These are phyloP conservation scores for Tiliqua scincoides DNA, from an alignment of 2,113 vertebrate genomes.

Conservation along the genomic window DNA sequence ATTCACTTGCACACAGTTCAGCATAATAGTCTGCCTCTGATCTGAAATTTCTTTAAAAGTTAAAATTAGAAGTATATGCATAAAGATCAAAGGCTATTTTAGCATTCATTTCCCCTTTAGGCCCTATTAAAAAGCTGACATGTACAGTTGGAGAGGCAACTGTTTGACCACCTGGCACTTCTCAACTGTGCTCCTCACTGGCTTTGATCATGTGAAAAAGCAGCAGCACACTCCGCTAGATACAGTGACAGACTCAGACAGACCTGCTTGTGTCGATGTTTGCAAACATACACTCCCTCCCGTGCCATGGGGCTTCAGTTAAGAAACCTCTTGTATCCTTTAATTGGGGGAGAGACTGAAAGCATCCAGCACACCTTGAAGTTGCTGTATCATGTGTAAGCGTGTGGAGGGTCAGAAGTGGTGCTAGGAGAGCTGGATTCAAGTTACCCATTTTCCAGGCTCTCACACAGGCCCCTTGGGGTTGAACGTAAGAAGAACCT, in stretches of 20 bases:
- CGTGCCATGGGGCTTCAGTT: neutral
- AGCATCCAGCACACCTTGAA: too few relatives aligned
- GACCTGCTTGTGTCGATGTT: neutral
- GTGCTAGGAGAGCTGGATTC: too few relatives aligned
- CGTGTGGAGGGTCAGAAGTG: neutral
- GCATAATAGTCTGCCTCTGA: conserved; percentile 31
- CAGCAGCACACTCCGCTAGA: neutral
- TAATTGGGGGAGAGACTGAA: neutral
- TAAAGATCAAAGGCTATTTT: conserved; percentile 60
- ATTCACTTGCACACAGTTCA: conserved; percentile 55
- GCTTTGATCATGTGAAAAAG: conserved; percentile 27
- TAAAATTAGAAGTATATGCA: conserved; percentile 49
- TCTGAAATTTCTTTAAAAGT: conserved; percentile 15
- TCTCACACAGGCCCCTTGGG: neutral
- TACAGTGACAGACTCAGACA: neutral
- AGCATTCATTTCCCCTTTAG: conserved; percentile 41
- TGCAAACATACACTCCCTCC: neutral
- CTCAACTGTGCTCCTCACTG: neutral
- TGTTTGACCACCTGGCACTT: conserved; percentile 48
- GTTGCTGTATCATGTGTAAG: neutral
- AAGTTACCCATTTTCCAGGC: neutral
- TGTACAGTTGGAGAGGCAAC: conserved; percentile 3
- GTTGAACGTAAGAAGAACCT: neutral
- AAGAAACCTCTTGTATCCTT: neutral
- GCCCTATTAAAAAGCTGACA: conserved; percentile 57